phyloP scores from a whole-genome alignment of 2,888 invertebrate species.

The Sericinus montela region DNA sequence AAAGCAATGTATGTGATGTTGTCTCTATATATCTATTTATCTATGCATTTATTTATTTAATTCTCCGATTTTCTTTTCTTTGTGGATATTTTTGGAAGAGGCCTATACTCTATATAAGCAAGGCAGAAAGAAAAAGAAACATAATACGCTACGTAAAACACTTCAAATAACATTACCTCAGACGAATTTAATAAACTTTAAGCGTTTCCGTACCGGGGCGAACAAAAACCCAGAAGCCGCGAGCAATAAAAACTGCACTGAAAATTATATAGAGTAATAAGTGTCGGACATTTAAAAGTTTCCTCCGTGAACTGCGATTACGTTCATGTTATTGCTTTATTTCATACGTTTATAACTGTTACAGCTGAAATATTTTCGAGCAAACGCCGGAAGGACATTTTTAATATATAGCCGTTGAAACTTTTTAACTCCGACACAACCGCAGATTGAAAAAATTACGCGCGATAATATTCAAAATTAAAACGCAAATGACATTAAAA shows the following conservation, averaged over 20 bases:
- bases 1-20: too few relatives aligned
- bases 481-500: too few relatives aligned
- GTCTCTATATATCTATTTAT: too few relatives aligned
- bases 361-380: constrained; percentile 14
- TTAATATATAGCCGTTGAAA: constrained; percentile 11
- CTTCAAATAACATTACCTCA: not conserved
- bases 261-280: constrained; percentile 20
- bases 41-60: too few relatives aligned
- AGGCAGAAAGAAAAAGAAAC: too few relatives aligned
- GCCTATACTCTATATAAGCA: too few relatives aligned
- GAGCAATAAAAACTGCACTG: constrained; percentile 14
- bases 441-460: not conserved
- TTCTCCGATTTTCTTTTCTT: too few relatives aligned
- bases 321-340: constrained; percentile 17
- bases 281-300: constrained; percentile 20
- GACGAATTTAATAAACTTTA: constrained; percentile 6
- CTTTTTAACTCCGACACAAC: constrained; percentile 1
- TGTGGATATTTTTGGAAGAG: too few relatives aligned
- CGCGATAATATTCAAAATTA: too few relatives aligned
- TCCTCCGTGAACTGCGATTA: constrained; percentile 13
- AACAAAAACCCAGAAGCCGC: constrained; percentile 9
- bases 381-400: constrained; percentile 15
- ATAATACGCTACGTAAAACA: not conserved
- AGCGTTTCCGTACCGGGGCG: not conserved
- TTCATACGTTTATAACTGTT: constrained; percentile 17